Conservation (phyloP, 1,140 invertebrate genomes). For the Phortica variegata region DNA sequence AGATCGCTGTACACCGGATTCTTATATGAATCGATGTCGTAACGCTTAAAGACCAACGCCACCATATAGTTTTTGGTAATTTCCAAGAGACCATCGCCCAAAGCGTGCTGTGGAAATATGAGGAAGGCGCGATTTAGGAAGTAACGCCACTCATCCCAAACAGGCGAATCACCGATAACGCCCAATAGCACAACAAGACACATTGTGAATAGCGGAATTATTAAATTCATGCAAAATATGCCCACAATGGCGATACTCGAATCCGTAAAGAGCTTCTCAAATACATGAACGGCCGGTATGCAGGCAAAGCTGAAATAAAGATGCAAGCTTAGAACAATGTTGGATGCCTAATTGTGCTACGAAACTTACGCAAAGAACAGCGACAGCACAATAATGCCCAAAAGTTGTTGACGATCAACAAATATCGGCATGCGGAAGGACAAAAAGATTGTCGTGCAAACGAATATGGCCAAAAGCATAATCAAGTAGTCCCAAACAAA, state of each 20-base stretch:
- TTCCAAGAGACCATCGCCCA: conserved; percentile 66
- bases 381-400: conserved; percentile 63
- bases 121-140: conserved; percentile 64
- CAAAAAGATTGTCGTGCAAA: conserved; percentile 63
- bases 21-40: conserved; percentile 68
- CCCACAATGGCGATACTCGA: conserved; percentile 67
- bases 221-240: conserved; percentile 66
- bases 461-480: conserved; percentile 59
- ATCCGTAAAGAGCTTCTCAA: conserved; percentile 65
- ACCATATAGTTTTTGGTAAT: conserved; percentile 68
- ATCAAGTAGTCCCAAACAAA: conserved; percentile 64
- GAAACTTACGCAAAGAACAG: conserved; percentile 60
- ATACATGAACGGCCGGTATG: conserved; percentile 60
- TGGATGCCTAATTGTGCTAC: conserved; percentile 38
- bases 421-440: conserved; percentile 67
- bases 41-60: conserved; percentile 60
- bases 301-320: conserved; percentile 56
- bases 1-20: conserved; percentile 63
- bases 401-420: conserved; percentile 64
- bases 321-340: neutral
- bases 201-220: conserved; percentile 63
- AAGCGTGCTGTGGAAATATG: conserved; percentile 65
- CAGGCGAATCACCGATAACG: conserved; percentile 63
- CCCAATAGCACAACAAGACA: conserved; percentile 65
- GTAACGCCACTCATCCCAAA: conserved; percentile 61